phyloP scores from a whole-genome alignment of 2,113 vertebrate species.

The Narcine bancroftii region DNA sequence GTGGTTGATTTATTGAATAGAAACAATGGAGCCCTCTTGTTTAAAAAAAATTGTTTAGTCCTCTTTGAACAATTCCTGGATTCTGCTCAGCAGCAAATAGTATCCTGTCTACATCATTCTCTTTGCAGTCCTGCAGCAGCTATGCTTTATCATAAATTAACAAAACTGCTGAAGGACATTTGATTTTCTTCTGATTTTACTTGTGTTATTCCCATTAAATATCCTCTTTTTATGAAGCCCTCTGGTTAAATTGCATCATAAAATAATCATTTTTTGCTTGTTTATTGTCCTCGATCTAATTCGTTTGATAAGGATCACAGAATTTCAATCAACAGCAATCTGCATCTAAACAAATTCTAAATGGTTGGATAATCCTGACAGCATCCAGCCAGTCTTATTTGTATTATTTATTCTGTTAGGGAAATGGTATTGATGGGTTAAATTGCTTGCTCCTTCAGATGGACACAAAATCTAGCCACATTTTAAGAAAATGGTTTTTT shows the following conservation, averaged over 20 bases:
- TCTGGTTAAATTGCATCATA: constrained; percentile 5
- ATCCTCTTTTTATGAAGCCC: constrained; percentile 5
- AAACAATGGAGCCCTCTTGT: background rate
- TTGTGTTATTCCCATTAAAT: constrained; percentile 1
- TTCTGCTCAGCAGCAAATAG: background rate
- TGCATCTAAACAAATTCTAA: constrained; percentile 23
- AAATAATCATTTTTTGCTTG: constrained; percentile 7
- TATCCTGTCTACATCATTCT: background rate
- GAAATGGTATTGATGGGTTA: constrained; percentile 1
- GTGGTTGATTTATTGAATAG: background rate
- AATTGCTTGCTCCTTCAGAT: background rate
- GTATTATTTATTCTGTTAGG: constrained; percentile 16
- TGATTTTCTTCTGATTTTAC: constrained; percentile 32
- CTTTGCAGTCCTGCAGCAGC: background rate
- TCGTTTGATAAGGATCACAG: constrained; percentile 33
- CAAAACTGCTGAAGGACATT: constrained; percentile 23
- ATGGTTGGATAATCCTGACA: constrained; percentile 17
- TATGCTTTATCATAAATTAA: background rate
- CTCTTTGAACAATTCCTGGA: background rate
- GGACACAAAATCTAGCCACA: background rate
- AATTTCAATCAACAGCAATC: constrained; percentile 34
- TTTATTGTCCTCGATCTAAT: constrained; percentile 13
- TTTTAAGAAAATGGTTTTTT: background rate
- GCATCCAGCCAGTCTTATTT: constrained; percentile 12
- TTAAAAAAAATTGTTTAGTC: background rate